phyloP scores from a whole-genome alignment of 2,113 vertebrate species.

The Panthera uncia region DNA sequence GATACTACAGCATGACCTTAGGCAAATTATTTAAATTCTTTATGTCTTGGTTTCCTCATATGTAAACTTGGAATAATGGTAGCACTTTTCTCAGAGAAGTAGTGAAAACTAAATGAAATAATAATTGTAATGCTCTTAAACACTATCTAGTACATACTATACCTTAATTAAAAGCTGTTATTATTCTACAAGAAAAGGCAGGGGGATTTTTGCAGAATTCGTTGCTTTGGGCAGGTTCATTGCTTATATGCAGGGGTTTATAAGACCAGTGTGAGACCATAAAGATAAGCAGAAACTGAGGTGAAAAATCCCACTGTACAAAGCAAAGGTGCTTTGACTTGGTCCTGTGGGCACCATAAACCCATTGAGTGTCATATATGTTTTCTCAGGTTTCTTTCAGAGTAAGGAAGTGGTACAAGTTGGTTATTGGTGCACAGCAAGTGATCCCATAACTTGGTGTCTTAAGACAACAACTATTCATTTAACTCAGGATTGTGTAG shows the following conservation, averaged over 20 bases:
- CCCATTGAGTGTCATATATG: not conserved
- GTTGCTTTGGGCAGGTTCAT: not conserved
- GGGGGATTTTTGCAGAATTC: not conserved
- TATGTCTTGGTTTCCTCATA: not conserved
- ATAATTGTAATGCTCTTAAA: not conserved
- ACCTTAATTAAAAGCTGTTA: not conserved
- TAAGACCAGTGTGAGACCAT: not conserved
- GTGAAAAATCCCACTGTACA: not conserved
- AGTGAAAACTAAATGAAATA: slow-evolving; percentile 27
- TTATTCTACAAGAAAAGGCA: not conserved
- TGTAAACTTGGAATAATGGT: not conserved
- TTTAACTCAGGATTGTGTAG: not conserved
- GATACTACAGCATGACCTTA: not conserved
- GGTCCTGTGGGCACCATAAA: not conserved
- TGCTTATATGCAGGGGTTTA: not conserved
- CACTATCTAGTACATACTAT: not conserved
- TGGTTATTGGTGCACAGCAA: not conserved
- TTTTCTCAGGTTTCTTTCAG: not conserved
- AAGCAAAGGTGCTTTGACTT: not conserved
- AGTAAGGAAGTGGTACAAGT: not conserved
- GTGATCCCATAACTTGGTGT: not conserved
- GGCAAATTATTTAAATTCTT: not conserved
- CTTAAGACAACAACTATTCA: not conserved
- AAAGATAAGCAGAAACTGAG: not conserved
- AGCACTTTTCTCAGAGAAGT: not conserved